Percentiles rank a stretch among this genome's conserved stretches.
Conservation (phyloP, 1,140 invertebrate genomes). For the Chrysopa pallens region DNA sequence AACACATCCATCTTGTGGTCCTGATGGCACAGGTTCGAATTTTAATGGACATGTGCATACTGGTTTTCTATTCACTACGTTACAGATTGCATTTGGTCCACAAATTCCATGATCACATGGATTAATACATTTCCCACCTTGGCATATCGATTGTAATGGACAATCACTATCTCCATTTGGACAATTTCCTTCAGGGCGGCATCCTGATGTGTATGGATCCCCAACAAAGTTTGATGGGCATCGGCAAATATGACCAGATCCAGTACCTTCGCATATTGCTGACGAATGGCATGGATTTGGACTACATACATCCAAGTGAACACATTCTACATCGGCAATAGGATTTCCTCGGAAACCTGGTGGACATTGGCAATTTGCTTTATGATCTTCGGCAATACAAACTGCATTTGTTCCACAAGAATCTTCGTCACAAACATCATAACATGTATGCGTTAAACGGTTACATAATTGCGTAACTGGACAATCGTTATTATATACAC, state of each 20-base stretch:
- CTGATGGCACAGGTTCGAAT: constrained; percentile 41
- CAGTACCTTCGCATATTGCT: constrained; percentile 52
- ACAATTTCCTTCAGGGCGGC: constrained; percentile 51
- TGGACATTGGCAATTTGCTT: constrained; percentile 64
- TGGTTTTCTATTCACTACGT: constrained; percentile 50
- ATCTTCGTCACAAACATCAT: constrained; percentile 60
- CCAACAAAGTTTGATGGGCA: constrained; percentile 59
- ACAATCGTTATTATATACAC: constrained; percentile 72
- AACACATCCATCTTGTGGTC: constrained; percentile 50
- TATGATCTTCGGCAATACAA: constrained; percentile 70
- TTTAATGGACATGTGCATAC: constrained; percentile 54
- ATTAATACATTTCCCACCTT: constrained; percentile 50
- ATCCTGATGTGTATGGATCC: constrained; percentile 54
- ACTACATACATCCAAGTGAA: constrained; percentile 43
- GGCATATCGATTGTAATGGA: constrained; percentile 51
- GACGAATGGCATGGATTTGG: constrained; percentile 64
- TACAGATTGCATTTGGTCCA: constrained; percentile 58
- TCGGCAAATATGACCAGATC: constrained; percentile 43
- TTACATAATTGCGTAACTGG: constrained; percentile 60
- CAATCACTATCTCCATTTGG: constrained; percentile 55
- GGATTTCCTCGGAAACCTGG: constrained; percentile 64
- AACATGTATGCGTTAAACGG: constrained; percentile 61
- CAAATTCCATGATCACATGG: constrained; percentile 55
- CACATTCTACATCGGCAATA: constrained; percentile 59
- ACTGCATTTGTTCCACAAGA: constrained; percentile 75